Evolutionary conservation across 2,113 vertebrate species (phyloP), one percentile per base, ranked within the genome.

Genomic region (Tyto alba): DNA sequence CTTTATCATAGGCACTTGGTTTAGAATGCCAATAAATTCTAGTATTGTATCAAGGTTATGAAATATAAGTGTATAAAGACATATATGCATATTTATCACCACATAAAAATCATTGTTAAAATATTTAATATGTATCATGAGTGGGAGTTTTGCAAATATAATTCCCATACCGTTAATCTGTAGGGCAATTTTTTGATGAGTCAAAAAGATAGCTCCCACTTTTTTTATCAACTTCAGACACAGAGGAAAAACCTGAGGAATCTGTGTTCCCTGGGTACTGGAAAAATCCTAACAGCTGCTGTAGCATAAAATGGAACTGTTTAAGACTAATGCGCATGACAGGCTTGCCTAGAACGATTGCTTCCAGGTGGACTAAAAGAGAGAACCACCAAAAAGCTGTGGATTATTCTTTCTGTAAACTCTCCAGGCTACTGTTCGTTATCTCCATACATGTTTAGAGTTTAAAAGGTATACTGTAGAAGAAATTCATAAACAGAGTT

Each of bases 381-480:
- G 27, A 72, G 14, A 14, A 66, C 10, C 10, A n/a, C 20, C 12
- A n/a, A 18, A 85, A 80, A 79, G 7, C 59, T 5, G 15, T 68
- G 45, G 29, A 34, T 53, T 68, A 19, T 64, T 83, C 10, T 67
- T 57, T 40, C 53, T 80, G 34, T 74, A 83, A 52, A 77, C 12
- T 80, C 17, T 10, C 5, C 25, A 59, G 21, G 43, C 23, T 53
- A 14, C 27, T 66, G 47, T 67, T 82, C 14, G 20, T 8, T 17
- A 47, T 18, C 6, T 55, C 80, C 0, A 0, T 47, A 6, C 2
- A 2, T 47, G 6, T 63, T 89, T n/a, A 38, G n/a, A 59, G 32
- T 36, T 9, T 43, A 60, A 72, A 91, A 45, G 38, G 10, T 32
- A 12, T 2, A 5, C 32, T 67, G 52, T n/a, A 78, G n/a, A 71